Conservation (phyloP, 2,797 vertebrate species). For the Argya squamiceps region DNA sequence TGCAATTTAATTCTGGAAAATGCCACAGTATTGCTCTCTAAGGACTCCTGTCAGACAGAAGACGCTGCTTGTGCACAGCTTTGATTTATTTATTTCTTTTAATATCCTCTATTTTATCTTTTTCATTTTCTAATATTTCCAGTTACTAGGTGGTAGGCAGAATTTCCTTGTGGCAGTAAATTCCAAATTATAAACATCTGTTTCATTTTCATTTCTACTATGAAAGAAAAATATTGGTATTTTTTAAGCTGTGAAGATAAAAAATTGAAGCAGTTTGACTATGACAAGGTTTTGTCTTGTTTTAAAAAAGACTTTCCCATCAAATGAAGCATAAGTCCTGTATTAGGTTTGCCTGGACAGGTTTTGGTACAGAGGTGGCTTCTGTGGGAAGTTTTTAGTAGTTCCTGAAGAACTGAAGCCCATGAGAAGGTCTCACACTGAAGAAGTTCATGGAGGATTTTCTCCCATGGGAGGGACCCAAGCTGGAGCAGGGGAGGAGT, state of each 20-base stretch:
- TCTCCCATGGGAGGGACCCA: background rate
- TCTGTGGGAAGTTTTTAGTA: background rate
- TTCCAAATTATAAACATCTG: slow-evolving; percentile 12
- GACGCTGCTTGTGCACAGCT: background rate
- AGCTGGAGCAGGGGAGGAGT: background rate
- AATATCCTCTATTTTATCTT: background rate
- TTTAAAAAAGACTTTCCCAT: background rate
- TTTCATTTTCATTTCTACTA: background rate
- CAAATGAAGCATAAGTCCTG: background rate
- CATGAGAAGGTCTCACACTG: background rate
- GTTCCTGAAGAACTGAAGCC: background rate
- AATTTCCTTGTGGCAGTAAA: background rate
- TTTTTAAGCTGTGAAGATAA: background rate
- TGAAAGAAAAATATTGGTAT: background rate
- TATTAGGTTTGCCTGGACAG: background rate
- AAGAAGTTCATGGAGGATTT: background rate
- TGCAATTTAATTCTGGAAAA: slow-evolving; percentile 68
- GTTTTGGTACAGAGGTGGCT: background rate
- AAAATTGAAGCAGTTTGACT: background rate
- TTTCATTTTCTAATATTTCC: slow-evolving; percentile 5
- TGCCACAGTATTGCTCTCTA: slow-evolving; percentile 18
- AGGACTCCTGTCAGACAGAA: slow-evolving; percentile 13
- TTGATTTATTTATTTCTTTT: slow-evolving; percentile 10
- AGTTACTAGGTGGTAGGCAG: background rate
- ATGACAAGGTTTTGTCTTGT: background rate